A percentile compares a stretch with the other conserved stretches of the same genome.
phyloP scores from a whole-genome alignment of 2,113 vertebrate genomes.

The Pteronura brasiliensis region DNA sequence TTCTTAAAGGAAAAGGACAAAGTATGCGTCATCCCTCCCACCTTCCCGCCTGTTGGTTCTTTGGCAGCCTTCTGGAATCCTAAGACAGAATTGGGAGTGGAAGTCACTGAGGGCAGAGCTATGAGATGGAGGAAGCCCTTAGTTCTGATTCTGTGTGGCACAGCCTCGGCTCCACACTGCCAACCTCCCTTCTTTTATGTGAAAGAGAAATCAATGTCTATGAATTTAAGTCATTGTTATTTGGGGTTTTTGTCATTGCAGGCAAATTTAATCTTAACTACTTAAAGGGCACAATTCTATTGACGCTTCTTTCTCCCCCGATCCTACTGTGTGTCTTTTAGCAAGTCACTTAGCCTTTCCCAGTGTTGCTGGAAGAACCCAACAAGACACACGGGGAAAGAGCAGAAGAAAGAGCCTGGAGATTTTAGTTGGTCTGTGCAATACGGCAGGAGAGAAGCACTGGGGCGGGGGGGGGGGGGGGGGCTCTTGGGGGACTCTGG shows the following conservation, averaged over 20 bases:
- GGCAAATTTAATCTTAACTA: neutral
- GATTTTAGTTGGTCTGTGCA: neutral
- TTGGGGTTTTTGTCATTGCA: neutral
- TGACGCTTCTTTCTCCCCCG: too few species aligned
- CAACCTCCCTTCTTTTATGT: neutral
- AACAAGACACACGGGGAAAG: neutral
- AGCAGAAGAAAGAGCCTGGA: neutral
- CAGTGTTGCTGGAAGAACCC: neutral
- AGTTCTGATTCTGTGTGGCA: neutral
- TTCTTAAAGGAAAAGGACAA: neutral
- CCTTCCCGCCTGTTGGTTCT: too few species aligned
- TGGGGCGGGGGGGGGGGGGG: fast-evolving
- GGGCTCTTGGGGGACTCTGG: neutral
- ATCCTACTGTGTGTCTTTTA: neutral
- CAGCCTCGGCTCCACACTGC: too few species aligned
- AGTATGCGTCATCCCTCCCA: neutral
- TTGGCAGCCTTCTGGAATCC: neutral
- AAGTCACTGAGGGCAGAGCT: neutral
- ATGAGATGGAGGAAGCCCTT: neutral
- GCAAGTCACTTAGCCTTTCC: neutral
- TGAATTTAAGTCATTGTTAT: neutral
- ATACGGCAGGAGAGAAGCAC: neutral
- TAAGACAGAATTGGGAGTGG: neutral
- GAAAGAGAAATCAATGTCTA: neutral
- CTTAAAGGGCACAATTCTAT: neutral